phyloP scores from a whole-genome alignment of 2,888 invertebrate species.

The Ochlodes sylvanus region DNA sequence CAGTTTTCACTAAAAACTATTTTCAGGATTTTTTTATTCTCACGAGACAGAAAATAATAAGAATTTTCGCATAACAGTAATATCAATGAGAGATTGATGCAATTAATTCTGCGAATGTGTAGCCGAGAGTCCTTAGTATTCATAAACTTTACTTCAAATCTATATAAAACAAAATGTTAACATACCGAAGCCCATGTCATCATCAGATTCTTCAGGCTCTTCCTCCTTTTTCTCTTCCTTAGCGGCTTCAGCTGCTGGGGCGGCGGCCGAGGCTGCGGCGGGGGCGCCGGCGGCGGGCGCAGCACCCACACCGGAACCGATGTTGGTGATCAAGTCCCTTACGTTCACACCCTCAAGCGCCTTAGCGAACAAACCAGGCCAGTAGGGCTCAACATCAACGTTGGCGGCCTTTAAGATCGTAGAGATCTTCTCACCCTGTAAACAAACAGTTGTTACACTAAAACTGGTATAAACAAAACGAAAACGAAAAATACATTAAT shows the following conservation, averaged over 20 bases:
- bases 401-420: constrained; percentile 98
- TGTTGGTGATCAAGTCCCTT: constrained; percentile 96
- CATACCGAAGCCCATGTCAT: constrained; percentile 97
- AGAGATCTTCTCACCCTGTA: constrained; percentile 97
- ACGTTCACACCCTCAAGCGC: constrained; percentile 97
- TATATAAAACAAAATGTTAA: constrained; percentile 37
- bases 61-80: no score
- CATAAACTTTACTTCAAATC: no score
- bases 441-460: constrained; percentile 23
- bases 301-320: constrained; percentile 95
- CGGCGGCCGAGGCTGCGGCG: constrained; percentile 87
- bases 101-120: no score
- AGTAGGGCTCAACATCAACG: constrained; percentile 99
- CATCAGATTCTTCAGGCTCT: constrained; percentile 93
- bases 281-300: constrained; percentile 90
- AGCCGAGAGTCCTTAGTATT: no score
- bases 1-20: no score
- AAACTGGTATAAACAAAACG: neutral
- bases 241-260: constrained; percentile 88
- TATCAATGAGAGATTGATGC: no score
- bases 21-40: no score
- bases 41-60: no score
- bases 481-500: constrained; percentile 16
- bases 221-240: constrained; percentile 92
- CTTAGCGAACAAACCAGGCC: constrained; percentile 99